Percentiles rank a stretch among this genome's conserved stretches.
These are phyloP conservation scores for Nothocercus nigrocapillus DNA, from an alignment of 2,113 vertebrate genomes.

Conservation along the genomic window DNA sequence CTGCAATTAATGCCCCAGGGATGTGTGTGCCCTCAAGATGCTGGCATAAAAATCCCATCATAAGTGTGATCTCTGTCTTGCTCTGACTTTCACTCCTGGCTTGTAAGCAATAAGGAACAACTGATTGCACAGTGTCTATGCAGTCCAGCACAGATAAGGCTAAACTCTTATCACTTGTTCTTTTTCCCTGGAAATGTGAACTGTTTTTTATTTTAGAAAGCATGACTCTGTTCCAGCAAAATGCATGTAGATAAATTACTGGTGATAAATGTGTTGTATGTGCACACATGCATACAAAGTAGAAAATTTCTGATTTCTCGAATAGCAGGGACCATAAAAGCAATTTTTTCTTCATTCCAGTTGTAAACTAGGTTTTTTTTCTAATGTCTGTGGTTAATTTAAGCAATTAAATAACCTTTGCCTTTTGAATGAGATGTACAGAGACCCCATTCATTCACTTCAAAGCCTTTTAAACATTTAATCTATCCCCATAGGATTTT, in stretches of 20 bases:
- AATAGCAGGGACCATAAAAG: neutral
- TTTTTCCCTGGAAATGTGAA: neutral
- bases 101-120: neutral
- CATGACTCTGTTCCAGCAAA: neutral
- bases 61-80: neutral
- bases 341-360: neutral
- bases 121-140: neutral
- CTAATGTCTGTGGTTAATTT: neutral
- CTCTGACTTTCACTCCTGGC: neutral
- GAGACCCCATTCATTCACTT: neutral
- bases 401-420: neutral
- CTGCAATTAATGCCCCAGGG: neutral
- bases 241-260: neutral
- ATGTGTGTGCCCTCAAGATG: neutral
- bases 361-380: neutral
- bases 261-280: neutral
- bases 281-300: neutral
- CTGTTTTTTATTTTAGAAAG: neutral
- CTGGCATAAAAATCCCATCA: neutral
- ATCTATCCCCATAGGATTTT: neutral
- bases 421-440: neutral
- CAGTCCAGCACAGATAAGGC: neutral
- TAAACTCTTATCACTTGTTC: neutral
- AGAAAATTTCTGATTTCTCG: neutral
- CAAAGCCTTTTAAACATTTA: conserved; percentile 22